Evolutionary conservation across 2,888 invertebrate species (phyloP).

Genomic region (Metopia argyrocephala): DNA sequence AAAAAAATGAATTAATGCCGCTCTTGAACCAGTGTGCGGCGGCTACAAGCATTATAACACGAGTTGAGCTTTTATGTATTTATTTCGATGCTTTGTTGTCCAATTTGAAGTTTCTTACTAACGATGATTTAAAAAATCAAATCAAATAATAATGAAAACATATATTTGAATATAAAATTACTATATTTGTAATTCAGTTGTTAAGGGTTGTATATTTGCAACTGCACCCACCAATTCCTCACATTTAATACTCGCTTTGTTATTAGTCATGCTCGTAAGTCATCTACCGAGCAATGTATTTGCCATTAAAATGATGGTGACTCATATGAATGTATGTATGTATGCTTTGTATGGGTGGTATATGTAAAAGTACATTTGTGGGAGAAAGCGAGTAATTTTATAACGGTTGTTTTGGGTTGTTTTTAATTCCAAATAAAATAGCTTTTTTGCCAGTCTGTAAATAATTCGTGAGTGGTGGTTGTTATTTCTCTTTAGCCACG

Average conservation of each 20-base stretch:
- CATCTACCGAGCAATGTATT: background rate
- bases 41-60: too few relatives aligned
- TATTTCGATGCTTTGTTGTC: too few relatives aligned
- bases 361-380: background rate
- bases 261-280: background rate
- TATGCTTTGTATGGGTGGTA: background rate
- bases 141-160: too few relatives aligned
- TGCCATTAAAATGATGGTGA: background rate
- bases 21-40: too few relatives aligned
- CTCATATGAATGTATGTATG: background rate
- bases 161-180: background rate
- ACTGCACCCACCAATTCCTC: constrained; percentile 10
- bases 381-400: background rate
- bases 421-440: background rate
- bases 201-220: constrained; percentile 43
- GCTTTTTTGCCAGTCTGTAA: background rate
- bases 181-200: background rate
- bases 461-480: background rate
- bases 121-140: too few relatives aligned
- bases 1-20: too few relatives aligned
- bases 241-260: background rate
- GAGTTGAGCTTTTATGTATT: too few relatives aligned
- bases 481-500: too few relatives aligned
- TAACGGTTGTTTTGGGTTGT: background rate
- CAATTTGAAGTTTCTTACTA: too few relatives aligned